Evolutionary conservation across 2,888 invertebrate genomes (phyloP).

Genomic region (Balanococcus diminutus): DNA sequence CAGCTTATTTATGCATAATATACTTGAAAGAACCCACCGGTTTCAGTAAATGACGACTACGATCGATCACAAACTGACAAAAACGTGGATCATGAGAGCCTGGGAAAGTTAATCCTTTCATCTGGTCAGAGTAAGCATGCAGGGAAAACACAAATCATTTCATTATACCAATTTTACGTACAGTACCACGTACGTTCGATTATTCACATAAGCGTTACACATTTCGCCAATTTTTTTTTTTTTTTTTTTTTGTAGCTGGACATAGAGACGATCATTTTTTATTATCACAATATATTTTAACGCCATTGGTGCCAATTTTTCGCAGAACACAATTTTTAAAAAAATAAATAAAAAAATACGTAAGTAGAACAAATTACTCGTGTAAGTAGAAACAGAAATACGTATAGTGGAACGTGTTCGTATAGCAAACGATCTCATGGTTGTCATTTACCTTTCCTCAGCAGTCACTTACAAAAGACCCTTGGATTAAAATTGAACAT

Average conservation of each 20-base stretch:
- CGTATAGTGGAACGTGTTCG: too few species aligned
- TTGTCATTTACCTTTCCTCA: not conserved
- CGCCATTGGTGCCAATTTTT: not conserved
- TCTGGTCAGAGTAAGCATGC: constrained; percentile 66
- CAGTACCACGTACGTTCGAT: constrained; percentile 29
- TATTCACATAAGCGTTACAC: not conserved
- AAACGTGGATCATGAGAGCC: constrained; percentile 94
- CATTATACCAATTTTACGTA: constrained; percentile 5
- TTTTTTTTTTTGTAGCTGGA: not conserved
- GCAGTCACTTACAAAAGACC: too few species aligned
- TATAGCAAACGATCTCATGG: too few species aligned
- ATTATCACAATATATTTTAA: too few species aligned
- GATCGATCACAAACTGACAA: constrained; percentile 94
- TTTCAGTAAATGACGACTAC: constrained; percentile 94
- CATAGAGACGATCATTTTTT: not conserved
- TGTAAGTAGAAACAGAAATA: too few species aligned
- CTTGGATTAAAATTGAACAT: not conserved
- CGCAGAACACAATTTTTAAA: not conserved
- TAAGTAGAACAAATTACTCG: too few species aligned
- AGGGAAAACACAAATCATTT: constrained; percentile 40
- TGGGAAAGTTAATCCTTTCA: constrained; percentile 95
- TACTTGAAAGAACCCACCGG: constrained; percentile 75
- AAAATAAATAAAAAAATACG: too few species aligned
- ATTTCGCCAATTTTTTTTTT: not conserved
- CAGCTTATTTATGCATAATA: constrained; percentile 39